A percentile compares a stretch with the other conserved stretches of the same genome.
phyloP scores from a whole-genome alignment of 37 sponge, comb jelly and placozoan species.

The Halisarca cf. caerulea region DNA sequence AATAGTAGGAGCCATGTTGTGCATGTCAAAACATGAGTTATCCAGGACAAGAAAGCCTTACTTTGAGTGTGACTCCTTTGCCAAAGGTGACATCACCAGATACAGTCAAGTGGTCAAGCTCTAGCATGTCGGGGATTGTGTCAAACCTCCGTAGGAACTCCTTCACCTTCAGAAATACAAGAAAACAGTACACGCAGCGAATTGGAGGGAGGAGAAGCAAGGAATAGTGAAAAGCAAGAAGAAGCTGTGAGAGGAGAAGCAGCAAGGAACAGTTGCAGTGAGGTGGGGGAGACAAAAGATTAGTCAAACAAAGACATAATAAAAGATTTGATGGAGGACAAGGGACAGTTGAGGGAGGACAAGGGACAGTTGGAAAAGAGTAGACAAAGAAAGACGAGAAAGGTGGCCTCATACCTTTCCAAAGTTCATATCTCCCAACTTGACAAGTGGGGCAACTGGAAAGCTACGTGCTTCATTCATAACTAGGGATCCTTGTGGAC shows the following conservation, averaged over 20 bases:
- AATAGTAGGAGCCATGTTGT: not conserved
- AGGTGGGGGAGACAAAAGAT: not conserved
- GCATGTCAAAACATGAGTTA: too few relatives aligned
- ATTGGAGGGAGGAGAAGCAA: not conserved
- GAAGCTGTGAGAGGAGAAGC: not conserved
- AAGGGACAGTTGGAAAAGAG: not conserved
- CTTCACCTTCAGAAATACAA: conserved; percentile 74
- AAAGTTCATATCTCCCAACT: conserved; percentile 89
- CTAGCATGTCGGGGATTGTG: conserved; percentile 89
- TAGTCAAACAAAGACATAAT: not conserved
- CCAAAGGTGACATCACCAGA: conserved; percentile 96
- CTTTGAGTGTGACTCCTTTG: conserved; percentile 81
- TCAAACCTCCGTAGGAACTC: conserved; percentile 88
- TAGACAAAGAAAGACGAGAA: not conserved
- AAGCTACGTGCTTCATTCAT: conserved; percentile 78
- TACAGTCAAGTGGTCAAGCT: conserved; percentile 96
- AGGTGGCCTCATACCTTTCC: conserved; percentile 50
- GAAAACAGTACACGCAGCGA: not conserved
- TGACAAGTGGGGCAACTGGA: conserved; percentile 88
- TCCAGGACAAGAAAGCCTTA: not conserved
- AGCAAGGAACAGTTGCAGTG: too few relatives aligned
- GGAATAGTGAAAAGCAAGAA: conserved; percentile 1
- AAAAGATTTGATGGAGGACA: not conserved
- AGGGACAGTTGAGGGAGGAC: not conserved
- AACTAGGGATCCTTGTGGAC: conserved; percentile 58